phyloP scores from a whole-genome alignment of 2,888 invertebrate genomes.

The Eutolmus rufibarbis region DNA sequence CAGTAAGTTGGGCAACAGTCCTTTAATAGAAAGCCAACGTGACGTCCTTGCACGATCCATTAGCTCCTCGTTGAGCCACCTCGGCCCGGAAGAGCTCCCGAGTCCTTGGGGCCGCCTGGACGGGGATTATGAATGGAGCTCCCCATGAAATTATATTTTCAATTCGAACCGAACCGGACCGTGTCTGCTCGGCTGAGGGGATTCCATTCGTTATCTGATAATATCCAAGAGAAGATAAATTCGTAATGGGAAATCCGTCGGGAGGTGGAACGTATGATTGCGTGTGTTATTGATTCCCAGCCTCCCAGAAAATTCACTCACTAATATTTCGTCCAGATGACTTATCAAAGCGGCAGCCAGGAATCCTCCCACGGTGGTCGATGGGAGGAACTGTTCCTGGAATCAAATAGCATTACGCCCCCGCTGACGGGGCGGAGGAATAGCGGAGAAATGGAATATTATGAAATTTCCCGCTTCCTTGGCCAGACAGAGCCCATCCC shows the following conservation, averaged over 20 bases:
- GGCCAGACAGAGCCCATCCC: background rate
- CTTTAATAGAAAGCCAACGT: constrained; percentile 13
- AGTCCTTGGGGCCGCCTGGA: background rate
- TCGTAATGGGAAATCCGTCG: background rate
- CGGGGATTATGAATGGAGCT: constrained; percentile 27
- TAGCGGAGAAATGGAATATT: background rate
- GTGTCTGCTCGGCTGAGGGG: background rate
- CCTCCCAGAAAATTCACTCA: background rate
- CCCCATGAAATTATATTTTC: constrained; percentile 23
- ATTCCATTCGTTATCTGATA: constrained; percentile 13
- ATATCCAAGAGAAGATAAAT: background rate
- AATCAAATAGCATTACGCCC: background rate
- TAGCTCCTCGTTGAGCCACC: background rate
- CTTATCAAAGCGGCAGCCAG: background rate
- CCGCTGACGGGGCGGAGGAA: background rate
- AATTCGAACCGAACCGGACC: constrained; percentile 10
- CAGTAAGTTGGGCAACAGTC: background rate
- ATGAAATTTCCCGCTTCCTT: background rate
- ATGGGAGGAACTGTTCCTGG: background rate
- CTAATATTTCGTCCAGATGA: background rate
- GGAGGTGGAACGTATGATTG: background rate
- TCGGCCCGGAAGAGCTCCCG: background rate
- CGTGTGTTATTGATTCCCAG: constrained; percentile 16
- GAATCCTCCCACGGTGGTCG: background rate
- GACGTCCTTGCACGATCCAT: background rate